These are phyloP conservation scores for Pseudomugil gertrudae DNA, from an alignment of 2,797 vertebrate genomes.

Conservation along the genomic window DNA sequence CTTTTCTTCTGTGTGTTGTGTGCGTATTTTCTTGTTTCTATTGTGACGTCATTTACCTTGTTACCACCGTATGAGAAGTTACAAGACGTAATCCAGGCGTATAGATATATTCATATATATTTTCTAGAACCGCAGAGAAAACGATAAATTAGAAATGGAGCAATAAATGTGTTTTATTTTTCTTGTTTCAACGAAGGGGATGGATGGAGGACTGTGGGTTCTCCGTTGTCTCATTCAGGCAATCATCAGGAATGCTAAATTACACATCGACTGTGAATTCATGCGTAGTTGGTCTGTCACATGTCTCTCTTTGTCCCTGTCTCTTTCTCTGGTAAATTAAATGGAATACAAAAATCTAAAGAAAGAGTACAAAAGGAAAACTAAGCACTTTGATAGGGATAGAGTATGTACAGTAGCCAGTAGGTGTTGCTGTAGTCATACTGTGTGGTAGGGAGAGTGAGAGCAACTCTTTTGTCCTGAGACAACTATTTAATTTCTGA, in stretches of 20 bases:
- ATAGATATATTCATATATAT: conserved; percentile 82
- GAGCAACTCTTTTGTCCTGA: conserved; percentile 41
- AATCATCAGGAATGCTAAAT: conserved; percentile 76
- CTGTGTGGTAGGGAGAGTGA: conserved; percentile 46
- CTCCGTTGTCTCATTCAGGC: conserved; percentile 74
- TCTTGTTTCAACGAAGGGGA: conserved; percentile 66
- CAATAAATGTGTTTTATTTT: conserved; percentile 85
- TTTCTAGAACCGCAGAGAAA: conserved; percentile 82
- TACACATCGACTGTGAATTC: conserved; percentile 73
- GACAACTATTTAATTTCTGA: conserved; percentile 45
- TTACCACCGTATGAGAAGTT: conserved; percentile 71
- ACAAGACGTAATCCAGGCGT: conserved; percentile 72
- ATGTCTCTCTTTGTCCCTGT: conserved; percentile 52
- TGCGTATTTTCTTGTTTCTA: conserved; percentile 75
- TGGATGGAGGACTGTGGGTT: conserved; percentile 56
- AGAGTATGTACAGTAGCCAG: conserved; percentile 67
- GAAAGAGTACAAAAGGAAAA: conserved; percentile 23
- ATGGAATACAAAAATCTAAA: conserved; percentile 44
- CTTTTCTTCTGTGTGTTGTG: conserved; percentile 76
- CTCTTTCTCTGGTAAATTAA: conserved; percentile 39
- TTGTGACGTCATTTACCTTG: conserved; percentile 76
- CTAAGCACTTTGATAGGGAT: conserved; percentile 73
- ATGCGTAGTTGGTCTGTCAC: conserved; percentile 39
- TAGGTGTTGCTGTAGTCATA: conserved; percentile 75
- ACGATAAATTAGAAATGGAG: conserved; percentile 83